Percentiles rank a stretch among this genome's conserved stretches.
Evolutionary conservation across 2,113 vertebrate species (phyloP).

Genomic region (Mastomys coucha): DNA sequence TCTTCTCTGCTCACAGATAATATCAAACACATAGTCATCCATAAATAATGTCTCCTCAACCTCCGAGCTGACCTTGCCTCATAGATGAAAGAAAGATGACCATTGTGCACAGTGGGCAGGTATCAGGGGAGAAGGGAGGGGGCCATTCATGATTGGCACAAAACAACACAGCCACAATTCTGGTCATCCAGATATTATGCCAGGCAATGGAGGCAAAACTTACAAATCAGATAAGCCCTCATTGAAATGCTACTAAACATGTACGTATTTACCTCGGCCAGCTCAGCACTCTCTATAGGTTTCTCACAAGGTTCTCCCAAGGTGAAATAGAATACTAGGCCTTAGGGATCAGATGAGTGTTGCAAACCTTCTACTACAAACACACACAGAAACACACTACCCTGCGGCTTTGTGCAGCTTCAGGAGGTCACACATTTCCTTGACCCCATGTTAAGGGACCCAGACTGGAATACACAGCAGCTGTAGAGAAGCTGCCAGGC

Average conservation of each 20-base stretch:
- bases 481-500: not conserved
- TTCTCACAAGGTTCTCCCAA: not conserved
- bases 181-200: rapidly evolving
- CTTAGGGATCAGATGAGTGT: not conserved
- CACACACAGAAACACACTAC: not conserved
- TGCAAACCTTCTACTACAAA: rapidly evolving
- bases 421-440: not conserved
- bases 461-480: not conserved
- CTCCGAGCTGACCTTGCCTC: not conserved
- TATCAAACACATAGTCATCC: not conserved
- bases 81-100: not conserved
- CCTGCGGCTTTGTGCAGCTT: not conserved
- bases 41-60: too few relatives aligned
- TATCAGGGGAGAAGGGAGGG: not conserved
- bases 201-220: rapidly evolving
- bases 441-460: not conserved
- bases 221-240: not conserved
- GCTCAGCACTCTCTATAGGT: not conserved
- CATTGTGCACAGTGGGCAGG: not conserved
- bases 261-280: not conserved
- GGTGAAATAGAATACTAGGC: too few relatives aligned
- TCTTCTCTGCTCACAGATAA: not conserved
- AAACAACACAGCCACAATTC: rapidly evolving
- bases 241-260: not conserved
- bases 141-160: not conserved